These are phyloP conservation scores for Gymnocephalus cernua DNA, from an alignment of 2,113 vertebrate species.

Conservation along the genomic window DNA sequence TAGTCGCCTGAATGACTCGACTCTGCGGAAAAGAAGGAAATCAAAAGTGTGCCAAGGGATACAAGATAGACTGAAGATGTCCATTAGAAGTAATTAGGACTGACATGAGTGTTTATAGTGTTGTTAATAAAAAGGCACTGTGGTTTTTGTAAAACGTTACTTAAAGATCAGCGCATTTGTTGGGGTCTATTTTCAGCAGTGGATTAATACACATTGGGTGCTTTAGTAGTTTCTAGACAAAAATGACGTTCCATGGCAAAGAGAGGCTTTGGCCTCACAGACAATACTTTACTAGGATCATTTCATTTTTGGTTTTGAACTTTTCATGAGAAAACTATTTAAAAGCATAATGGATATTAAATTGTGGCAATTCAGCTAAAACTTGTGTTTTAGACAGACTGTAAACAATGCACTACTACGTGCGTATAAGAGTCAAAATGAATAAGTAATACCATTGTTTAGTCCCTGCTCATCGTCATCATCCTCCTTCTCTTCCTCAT, in stretches of 20 bases:
- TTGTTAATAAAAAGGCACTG: no score
- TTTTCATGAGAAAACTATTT: not conserved
- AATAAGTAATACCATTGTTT: conserved; percentile 45
- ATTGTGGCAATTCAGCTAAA: not conserved
- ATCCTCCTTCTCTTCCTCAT: conserved; percentile 61
- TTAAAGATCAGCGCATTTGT: not conserved
- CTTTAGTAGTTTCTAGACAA: not conserved
- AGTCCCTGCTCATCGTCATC: conserved; percentile 50
- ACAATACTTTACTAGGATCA: not conserved
- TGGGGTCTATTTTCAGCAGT: not conserved
- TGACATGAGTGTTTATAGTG: not conserved
- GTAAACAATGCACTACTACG: not conserved
- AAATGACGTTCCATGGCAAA: not conserved
- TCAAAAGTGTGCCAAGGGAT: not conserved
- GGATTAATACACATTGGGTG: not conserved
- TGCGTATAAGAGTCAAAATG: not conserved
- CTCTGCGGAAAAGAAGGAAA: conserved; percentile 49
- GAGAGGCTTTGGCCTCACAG: not conserved
- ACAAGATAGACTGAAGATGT: not conserved
- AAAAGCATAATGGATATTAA: not conserved
- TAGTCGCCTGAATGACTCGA: conserved; percentile 43
- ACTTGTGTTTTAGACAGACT: not conserved
- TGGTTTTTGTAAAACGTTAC: not conserved
- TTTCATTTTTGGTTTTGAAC: not conserved
- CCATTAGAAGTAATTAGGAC: not conserved